These are phyloP conservation scores for Lasioglossum zephyrum DNA, from an alignment of 2,888 invertebrate species.

Conservation along the genomic window DNA sequence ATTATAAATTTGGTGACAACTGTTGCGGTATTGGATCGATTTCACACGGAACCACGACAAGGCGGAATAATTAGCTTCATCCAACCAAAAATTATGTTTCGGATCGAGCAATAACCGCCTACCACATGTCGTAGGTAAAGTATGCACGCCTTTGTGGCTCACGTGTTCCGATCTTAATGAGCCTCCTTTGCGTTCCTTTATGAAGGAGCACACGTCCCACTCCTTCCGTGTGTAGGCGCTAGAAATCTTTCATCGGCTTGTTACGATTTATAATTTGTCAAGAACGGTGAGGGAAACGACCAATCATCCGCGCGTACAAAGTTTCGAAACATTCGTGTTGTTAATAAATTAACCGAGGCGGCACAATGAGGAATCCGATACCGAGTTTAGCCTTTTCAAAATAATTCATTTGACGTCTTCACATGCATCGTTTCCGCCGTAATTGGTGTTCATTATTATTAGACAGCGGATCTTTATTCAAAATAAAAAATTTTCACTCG, in stretches of 20 bases:
- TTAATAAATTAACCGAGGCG: neutral
- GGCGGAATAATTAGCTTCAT: constrained; percentile 47
- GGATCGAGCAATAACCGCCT: constrained; percentile 66
- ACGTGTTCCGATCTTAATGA: constrained; percentile 67
- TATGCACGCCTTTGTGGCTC: constrained; percentile 57
- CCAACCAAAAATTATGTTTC: constrained; percentile 53
- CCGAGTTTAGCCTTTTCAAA: neutral
- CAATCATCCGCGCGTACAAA: constrained; percentile 18
- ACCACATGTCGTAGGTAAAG: constrained; percentile 72
- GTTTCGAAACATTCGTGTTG: neutral
- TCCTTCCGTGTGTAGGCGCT: constrained; percentile 50
- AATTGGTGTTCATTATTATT: neutral
- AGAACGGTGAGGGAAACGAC: constrained; percentile 27
- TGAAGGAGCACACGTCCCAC: constrained; percentile 39
- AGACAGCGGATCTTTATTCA: too few relatives aligned
- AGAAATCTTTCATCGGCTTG: constrained; percentile 47
- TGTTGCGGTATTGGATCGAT: neutral
- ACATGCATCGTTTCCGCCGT: neutral
- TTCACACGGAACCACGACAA: neutral
- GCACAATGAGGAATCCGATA: neutral
- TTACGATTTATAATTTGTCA: constrained; percentile 55
- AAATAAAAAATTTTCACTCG: too few relatives aligned
- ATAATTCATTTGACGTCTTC: neutral
- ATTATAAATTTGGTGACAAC: neutral
- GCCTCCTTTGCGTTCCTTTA: constrained; percentile 47